Base-by-base conservation (phyloP, 1,140 invertebrate genomes). In the Nephila pilipes region DNA sequence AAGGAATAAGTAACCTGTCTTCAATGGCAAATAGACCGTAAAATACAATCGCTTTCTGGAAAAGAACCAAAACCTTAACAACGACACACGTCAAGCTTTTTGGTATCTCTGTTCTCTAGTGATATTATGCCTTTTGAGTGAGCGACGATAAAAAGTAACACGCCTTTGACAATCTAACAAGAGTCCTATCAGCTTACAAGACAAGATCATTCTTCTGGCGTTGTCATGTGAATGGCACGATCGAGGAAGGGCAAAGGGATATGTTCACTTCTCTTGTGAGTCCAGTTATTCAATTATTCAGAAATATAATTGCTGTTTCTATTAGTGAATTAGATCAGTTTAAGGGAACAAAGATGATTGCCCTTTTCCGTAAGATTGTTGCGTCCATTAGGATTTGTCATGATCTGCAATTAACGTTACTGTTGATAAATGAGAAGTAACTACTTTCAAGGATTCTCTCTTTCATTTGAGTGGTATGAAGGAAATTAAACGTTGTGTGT, bases 121-220 rank as follows among this genome's bases (percentile, higher is more conserved):
- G 25, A 75, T 75, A 75, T 32, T 75, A 32, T 75, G 69, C 69
- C 80, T 83, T 83, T 83, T 55, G 54, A 55, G 25, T 83, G 54
- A 83, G 54, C n/a, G 80, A 55, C 38, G 54, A 46, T 54, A 83
- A 55, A 55, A 83, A 83, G 54, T 83, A 83, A 83, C 80, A 83
- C 38, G 80, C 80, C 38, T 54, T 32, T 83, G 80, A 83, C 80
- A 83, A 46, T 83, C 80, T 54, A 83, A 83, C 80, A 83, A 83
- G 80, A 83, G 80, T 46, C 80, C 80, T 83, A 83, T 83, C 80
- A 83, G 54, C 46, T 83, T 83, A n/a, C 80, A 1, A 14, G 80
- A 83, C 80, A 54, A 54, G 80, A 83, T 83, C 80, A 83, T 83
- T 83, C 80, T 83, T 83, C 46, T 83, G 36, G 1, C 10, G 22